Evolutionary conservation across 2,113 vertebrate species (phyloP).

Genomic region (Brienomyrus brachyistius): DNA sequence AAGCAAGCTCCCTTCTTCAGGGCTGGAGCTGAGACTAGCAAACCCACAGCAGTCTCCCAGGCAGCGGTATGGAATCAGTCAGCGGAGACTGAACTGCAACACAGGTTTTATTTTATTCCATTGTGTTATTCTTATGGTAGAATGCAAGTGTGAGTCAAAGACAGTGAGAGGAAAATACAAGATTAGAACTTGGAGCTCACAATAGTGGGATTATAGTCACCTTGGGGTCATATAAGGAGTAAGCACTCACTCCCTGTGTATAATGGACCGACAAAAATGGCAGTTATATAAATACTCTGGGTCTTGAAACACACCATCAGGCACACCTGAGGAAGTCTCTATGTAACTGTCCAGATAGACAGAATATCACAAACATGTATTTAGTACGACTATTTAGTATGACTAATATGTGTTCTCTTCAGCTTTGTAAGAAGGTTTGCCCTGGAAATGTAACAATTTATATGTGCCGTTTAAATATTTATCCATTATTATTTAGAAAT

Average conservation of each 20-base stretch:
- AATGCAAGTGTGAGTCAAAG: neutral
- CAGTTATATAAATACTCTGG: neutral
- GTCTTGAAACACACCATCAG: neutral
- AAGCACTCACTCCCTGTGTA: neutral
- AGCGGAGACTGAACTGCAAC: neutral
- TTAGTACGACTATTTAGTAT: neutral
- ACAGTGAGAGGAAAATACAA: neutral
- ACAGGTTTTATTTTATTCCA: neutral
- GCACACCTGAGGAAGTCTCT: neutral
- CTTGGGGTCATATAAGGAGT: neutral
- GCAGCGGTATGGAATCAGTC: neutral
- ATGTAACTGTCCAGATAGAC: neutral
- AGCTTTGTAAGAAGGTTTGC: neutral
- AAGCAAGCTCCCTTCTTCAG: neutral
- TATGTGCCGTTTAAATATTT: slow-evolving; percentile 14
- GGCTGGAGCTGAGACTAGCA: neutral
- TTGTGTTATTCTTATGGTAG: neutral
- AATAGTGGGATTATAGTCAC: neutral
- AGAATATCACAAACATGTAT: neutral
- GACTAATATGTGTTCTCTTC: neutral
- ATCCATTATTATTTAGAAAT: slow-evolving; percentile 11
- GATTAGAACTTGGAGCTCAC: neutral
- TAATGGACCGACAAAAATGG: neutral
- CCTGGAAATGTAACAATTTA: slow-evolving; percentile 1
- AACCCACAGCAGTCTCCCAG: neutral